phyloP scores from a whole-genome alignment of 2,888 invertebrate genomes.

The Oasisia sp. region DNA sequence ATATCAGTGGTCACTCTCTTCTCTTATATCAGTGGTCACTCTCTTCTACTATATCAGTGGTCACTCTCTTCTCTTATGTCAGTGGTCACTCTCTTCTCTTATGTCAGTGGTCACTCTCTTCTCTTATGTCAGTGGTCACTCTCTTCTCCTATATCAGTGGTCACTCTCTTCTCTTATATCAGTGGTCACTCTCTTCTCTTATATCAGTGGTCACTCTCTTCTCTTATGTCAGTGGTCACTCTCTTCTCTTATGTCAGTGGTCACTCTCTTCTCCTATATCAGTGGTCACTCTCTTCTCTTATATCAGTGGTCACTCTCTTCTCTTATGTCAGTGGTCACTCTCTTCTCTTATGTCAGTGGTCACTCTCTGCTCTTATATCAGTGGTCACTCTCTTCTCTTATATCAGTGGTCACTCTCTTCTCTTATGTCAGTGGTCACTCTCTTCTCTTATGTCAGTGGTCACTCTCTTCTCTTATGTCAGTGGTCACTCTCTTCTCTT shows the following conservation, averaged over 20 bases:
- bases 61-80: too few species aligned
- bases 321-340: not conserved
- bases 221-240: not conserved
- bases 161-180: not conserved
- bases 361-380: too few species aligned
- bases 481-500: too few species aligned
- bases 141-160: not conserved
- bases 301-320: not conserved
- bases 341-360: not conserved
- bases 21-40: not conserved
- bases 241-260: not conserved
- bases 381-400: too few species aligned
- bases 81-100: slow-evolving; percentile 54
- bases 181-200: not conserved
- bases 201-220: not conserved
- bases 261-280: not conserved
- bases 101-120: slow-evolving; percentile 31
- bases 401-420: too few species aligned
- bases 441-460: not conserved
- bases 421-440: too few species aligned
- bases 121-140: not conserved
- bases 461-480: not conserved
- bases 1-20: not conserved
- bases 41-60: too few species aligned
- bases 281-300: not conserved